Base-by-base conservation (phyloP, 2,888 invertebrate species). In the Gonocerus acuteangulatus region DNA sequence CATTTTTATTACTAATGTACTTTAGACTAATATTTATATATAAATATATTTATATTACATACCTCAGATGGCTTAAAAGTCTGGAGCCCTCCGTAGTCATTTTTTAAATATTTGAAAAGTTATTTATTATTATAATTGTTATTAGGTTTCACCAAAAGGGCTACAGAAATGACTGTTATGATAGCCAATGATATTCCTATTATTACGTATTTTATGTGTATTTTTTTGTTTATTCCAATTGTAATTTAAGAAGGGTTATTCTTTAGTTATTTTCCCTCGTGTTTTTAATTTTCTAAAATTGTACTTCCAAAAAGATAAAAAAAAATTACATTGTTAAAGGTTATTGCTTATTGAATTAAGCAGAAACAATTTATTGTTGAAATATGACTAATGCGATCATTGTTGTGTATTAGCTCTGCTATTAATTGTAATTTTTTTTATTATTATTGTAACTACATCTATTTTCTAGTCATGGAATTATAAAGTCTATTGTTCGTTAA, bases 391-490 rank as follows among this genome's bases (percentile, higher is more conserved):
- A 32, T 34, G 34, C 18, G 54, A 39, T 54, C 39, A 39, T 54
- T 54, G 54, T 54, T 54, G 42, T 54, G 21, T 54, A 54, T 54
- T 54, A 42, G 54, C 54, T 54, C 19, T 42, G 54, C 54, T 54
- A 42, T 34, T 34, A 34, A 51, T 27, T 27, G 51, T 34, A 34
- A 18, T 51, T 51, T 51, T 49, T 51, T 49, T 49, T 49, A 48
- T 48, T 36, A 51, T 34, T 51, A 51, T 34, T 51, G 34, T 34
- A 39, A 22, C 23, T 39, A 54, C 39, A 42, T 54, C 36, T 54
- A 54, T 54, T 54, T 54, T 54, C 54, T 54, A 54, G 54, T 54
- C 54, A 54, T 54, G 36, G 57, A 57, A 57, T 57, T 32, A 32
- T 57, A 57, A 57, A 57, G 57, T 57, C 57, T 47, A 47, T 47